Evolutionary conservation across 1,140 invertebrate genomes (phyloP).

Genomic region (Caerostris extrusa): DNA sequence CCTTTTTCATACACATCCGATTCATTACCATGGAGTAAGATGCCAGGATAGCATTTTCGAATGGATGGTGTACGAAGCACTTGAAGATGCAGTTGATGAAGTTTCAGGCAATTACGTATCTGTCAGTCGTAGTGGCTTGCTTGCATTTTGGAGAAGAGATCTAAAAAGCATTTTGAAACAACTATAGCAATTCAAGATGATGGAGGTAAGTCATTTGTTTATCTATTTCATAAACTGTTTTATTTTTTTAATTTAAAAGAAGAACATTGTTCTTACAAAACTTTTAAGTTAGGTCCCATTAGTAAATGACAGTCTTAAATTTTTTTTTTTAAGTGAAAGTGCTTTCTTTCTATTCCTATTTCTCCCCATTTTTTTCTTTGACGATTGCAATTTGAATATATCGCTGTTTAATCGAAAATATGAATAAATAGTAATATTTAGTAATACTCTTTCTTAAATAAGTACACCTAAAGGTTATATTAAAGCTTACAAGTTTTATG

Average conservation of each 20-base stretch:
- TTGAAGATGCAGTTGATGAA: slow-evolving; percentile 15
- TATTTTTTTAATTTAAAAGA: not conserved
- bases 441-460: too few species aligned
- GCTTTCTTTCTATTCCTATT: not conserved
- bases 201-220: slow-evolving; percentile 1
- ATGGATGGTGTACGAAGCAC: slow-evolving; percentile 36
- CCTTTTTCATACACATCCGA: slow-evolving; percentile 16
- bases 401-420: too few species aligned
- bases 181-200: slow-evolving; percentile 28
- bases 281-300: too few species aligned
- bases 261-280: too few species aligned
- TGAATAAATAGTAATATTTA: too few species aligned
- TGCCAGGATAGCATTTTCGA: slow-evolving; percentile 62
- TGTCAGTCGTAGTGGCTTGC: slow-evolving; percentile 37
- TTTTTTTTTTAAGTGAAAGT: too few species aligned
- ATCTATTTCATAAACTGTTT: not conserved
- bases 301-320: too few species aligned
- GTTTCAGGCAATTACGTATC: slow-evolving; percentile 33
- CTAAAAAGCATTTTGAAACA: slow-evolving; percentile 52
- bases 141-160: slow-evolving; percentile 51
- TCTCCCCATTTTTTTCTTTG: too few species aligned
- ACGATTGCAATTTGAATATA: too few species aligned
- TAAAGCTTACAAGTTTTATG: too few species aligned
- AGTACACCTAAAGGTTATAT: too few species aligned
- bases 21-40: slow-evolving; percentile 1